Conservation (phyloP, 2,888 invertebrate species). For the Watsonalla binaria region DNA sequence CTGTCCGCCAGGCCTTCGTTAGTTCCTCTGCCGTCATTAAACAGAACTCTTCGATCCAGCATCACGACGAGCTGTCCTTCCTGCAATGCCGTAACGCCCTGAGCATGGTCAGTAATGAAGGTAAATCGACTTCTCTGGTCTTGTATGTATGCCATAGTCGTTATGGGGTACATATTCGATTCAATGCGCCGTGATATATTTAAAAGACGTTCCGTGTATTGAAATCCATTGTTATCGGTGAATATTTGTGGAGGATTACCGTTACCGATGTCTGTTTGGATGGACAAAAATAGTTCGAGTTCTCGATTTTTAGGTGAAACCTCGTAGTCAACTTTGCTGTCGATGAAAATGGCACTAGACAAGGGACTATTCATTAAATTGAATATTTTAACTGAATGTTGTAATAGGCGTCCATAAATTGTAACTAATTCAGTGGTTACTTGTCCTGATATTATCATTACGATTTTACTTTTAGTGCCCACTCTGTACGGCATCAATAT, state of each 20-base stretch:
- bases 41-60: constrained; percentile 93
- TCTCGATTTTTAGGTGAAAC: constrained; percentile 90
- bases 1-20: constrained; percentile 96
- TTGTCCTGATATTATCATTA: constrained; percentile 90
- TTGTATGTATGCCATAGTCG: constrained; percentile 91
- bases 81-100: constrained; percentile 93
- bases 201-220: constrained; percentile 87
- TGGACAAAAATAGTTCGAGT: constrained; percentile 92
- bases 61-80: constrained; percentile 94
- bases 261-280: constrained; percentile 90
- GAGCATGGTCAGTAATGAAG: constrained; percentile 91
- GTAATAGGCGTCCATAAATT: constrained; percentile 85
- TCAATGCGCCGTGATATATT: constrained; percentile 90
- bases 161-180: constrained; percentile 97
- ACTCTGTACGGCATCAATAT: constrained; percentile 84
- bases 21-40: constrained; percentile 95
- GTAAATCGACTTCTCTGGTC: constrained; percentile 84
- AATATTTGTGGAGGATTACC: constrained; percentile 88
- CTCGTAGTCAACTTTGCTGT: constrained; percentile 90
- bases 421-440: constrained; percentile 90
- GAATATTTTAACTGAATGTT: constrained; percentile 88
- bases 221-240: constrained; percentile 95
- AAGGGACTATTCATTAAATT: constrained; percentile 82
- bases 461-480: constrained; percentile 70
- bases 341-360: constrained; percentile 85